Conservation (phyloP, 2,888 invertebrate genomes). For the Tetanocera ferruginea region DNA sequence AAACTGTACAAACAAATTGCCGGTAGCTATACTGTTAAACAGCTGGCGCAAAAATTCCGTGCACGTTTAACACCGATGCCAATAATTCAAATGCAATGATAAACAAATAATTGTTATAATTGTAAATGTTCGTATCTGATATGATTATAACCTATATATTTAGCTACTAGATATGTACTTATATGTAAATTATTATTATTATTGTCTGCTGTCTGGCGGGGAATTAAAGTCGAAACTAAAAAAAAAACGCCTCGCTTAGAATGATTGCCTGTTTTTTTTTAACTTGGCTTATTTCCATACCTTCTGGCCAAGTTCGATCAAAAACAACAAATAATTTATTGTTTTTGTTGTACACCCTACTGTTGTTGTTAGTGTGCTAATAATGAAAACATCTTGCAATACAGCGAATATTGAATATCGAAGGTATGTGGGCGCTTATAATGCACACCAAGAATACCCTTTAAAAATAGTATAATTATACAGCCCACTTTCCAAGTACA, state of each 20-base stretch:
- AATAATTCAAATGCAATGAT: conserved; percentile 7
- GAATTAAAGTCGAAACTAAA: not conserved
- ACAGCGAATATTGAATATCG: not conserved
- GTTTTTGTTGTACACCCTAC: not conserved
- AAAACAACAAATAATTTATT: no score
- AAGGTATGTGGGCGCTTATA: not conserved
- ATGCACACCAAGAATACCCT: not conserved
- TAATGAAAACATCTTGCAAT: not conserved
- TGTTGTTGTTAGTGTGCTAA: not conserved
- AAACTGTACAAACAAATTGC: not conserved
- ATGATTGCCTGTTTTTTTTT: not conserved
- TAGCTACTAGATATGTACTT: not conserved
- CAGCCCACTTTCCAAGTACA: no score
- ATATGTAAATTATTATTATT: not conserved
- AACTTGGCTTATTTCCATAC: not conserved
- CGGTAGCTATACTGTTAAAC: not conserved
- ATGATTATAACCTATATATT: conserved; percentile 14
- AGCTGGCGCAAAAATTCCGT: not conserved
- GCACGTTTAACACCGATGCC: not conserved
- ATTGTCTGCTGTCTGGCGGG: not conserved
- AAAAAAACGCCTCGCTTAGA: conserved; percentile 16
- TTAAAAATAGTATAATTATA: no score
- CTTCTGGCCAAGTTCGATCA: no score
- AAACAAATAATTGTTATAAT: conserved; percentile 13
- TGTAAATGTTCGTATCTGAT: not conserved